phyloP scores from a whole-genome alignment of 2,888 invertebrate species.

The Platycheirus albimanus region DNA sequence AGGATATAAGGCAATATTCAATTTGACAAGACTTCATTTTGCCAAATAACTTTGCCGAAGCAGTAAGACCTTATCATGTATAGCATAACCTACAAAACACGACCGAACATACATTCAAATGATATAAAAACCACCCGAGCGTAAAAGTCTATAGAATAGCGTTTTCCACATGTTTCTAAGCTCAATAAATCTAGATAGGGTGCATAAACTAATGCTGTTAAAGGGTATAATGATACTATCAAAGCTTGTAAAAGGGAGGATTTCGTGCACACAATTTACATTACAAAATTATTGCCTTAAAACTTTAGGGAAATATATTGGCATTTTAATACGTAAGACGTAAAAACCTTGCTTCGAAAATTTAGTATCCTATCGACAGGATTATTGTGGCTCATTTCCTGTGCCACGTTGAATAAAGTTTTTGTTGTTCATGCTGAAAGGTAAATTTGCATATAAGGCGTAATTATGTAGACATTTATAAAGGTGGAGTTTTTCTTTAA shows the following conservation, averaged over 20 bases:
- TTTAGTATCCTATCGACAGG: conserved; percentile 28
- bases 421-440: conserved; percentile 27
- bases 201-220: not conserved
- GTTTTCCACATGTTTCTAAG: not conserved
- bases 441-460: conserved; percentile 3
- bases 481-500: not conserved
- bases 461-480: conserved; percentile 13
- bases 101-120: not conserved
- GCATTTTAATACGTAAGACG: conserved; percentile 5
- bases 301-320: not conserved
- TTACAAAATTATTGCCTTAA: conserved; percentile 26
- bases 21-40: not conserved
- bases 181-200: not conserved
- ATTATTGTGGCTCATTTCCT: conserved; percentile 21
- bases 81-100: not conserved
- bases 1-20: too few relatives aligned
- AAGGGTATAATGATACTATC: conserved; percentile 18
- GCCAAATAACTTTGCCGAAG: too few relatives aligned
- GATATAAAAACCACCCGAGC: not conserved
- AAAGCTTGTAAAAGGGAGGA: conserved; percentile 7
- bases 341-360: conserved; percentile 1
- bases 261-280: conserved; percentile 18
- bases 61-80: too few relatives aligned
- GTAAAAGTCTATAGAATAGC: not conserved
- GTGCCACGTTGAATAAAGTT: not conserved